Evolutionary conservation across 2,797 vertebrate genomes (phyloP), one percentile per base, ranked within the genome.

Genomic region (Coreius guichenoti): DNA sequence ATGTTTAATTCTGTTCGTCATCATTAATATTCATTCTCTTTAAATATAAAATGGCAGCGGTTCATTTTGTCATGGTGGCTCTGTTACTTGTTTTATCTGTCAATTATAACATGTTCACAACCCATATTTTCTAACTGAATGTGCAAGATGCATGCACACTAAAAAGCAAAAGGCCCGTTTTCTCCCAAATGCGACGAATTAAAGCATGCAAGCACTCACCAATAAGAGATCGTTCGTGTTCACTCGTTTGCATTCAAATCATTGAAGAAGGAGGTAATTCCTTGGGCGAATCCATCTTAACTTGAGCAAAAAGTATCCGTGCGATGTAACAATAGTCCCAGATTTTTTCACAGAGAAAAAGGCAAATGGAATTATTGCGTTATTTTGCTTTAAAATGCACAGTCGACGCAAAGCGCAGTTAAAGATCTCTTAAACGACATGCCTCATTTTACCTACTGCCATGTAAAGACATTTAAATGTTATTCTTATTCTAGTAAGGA

Each of bases 231-330:
- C 79, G 39, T 14, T 81, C 72, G 23, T 43, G 43, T 26, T 63
- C 67, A 67, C 29, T 80, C 23, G 31, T 72, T 43, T 47, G 78
- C 68, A 69, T 80, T 81, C 51, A 87, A 83, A 73, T 36, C 54
- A 39, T 12, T 12, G 19, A 72, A 72, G 26, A 19, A n/a, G 47
- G 39, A 3, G 21, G 69, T n/a, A 26, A 81, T 49, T 81, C 58
- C 49, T 51, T 72, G 19, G 65, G 67, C 58, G 56, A 73, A 87
- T 75, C 26, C 89, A 87, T 87, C 36, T 85, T 87, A 36, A 81
- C 31, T 63, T 56, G 51, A 36, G 39, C 14, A 69, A 58, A 80
- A 87, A 85, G 79, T 75, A 54, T 70, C 54, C 29, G 61, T 74
- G 76, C 51, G 67, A 61, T 79, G 3, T 70, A 79, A 80, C 69